Base-by-base conservation (phyloP, 2,797 vertebrate genomes). In the Falco berigora region DNA sequence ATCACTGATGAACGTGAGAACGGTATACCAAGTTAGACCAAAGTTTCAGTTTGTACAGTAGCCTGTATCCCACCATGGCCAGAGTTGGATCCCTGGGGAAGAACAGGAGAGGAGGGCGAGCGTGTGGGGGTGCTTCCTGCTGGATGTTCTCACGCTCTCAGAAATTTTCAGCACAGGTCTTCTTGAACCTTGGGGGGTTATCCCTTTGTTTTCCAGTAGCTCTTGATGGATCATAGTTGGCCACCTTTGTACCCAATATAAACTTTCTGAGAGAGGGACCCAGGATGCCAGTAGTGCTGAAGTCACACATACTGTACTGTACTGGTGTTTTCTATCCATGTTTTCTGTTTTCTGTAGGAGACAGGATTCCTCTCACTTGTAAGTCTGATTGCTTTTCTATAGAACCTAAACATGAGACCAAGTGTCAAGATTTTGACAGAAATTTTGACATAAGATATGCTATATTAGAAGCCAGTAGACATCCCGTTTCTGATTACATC, bases 241-340 rank as follows among this genome's bases (percentile, higher is more conserved):
- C n/a, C 9, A 5, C 8, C 32, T 64, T 64, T 40, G 8, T 90
- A 52, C 28, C 30, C 25, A 53, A 53, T 27, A 36, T 7, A 30
- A 59, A 34, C 9, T 20, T 32, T 27, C 59, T 46, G 36, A 66
- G 63, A n/a, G 9, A 7, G 23, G 20, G 42, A 90, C 40, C 36
- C 30, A 62, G 42, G n/a, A 49, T 71, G 42, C 23, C 52, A 47
- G 14, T 62, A 71, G 36, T n/a, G 18, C 46, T 61, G 22, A 56
- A 69, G 40, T 46, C 2, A 2, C 46, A 22, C 1, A 0, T n/a
- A 24, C 40, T 8, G 0, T n/a, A 24, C 40, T 8, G 3, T 24
- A 22, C 50, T 32, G 46, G 50, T 10, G 40, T 69, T 83, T 92
- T 38, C 38, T 58, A 1, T 38, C 3, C 0, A 30, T 14, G 25